These are phyloP conservation scores for Drosophila neoperkinsi DNA, from an alignment of 2,888 invertebrate genomes.

Conservation along the genomic window DNA sequence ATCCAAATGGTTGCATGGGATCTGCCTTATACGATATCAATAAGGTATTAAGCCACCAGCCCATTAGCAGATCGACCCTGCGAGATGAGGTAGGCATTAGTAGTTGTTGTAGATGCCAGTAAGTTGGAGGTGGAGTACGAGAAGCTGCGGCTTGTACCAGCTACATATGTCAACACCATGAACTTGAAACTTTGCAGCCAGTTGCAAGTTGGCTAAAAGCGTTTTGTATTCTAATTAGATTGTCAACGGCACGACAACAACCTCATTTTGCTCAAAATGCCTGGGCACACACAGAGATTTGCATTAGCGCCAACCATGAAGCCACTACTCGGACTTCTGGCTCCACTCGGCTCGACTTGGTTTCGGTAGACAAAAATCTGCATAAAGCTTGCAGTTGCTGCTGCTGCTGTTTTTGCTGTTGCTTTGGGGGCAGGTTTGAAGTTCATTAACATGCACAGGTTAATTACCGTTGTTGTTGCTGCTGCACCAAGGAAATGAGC, in stretches of 20 bases:
- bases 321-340: slow-evolving; percentile 10
- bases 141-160: slow-evolving; percentile 16
- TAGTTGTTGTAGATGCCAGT: slow-evolving; percentile 1
- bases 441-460: slow-evolving; percentile 84
- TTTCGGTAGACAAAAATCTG: slow-evolving; percentile 75
- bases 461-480: slow-evolving; percentile 82
- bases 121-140: slow-evolving; percentile 2
- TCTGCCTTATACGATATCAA: slow-evolving; percentile 59
- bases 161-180: slow-evolving; percentile 80
- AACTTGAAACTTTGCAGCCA: slow-evolving; percentile 72
- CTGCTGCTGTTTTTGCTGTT: slow-evolving; percentile 4
- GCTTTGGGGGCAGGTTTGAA: slow-evolving; percentile 71
- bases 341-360: slow-evolving; percentile 23
- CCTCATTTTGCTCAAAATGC: slow-evolving; percentile 82
- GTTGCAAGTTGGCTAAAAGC: slow-evolving; percentile 63
- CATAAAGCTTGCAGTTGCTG: slow-evolving; percentile 47
- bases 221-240: slow-evolving; percentile 84
- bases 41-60: slow-evolving; percentile 42
- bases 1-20: slow-evolving; percentile 25
- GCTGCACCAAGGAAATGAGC: slow-evolving; percentile 80
- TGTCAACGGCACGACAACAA: slow-evolving; percentile 84
- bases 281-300: slow-evolving; percentile 63
- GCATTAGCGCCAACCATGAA: slow-evolving; percentile 79
- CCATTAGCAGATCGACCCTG: slow-evolving; percentile 44
- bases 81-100: slow-evolving; percentile 5